Evolutionary conservation across 2,797 vertebrate species (phyloP), one percentile per base, ranked within the genome.

Genomic region (Nannoperca australis): DNA sequence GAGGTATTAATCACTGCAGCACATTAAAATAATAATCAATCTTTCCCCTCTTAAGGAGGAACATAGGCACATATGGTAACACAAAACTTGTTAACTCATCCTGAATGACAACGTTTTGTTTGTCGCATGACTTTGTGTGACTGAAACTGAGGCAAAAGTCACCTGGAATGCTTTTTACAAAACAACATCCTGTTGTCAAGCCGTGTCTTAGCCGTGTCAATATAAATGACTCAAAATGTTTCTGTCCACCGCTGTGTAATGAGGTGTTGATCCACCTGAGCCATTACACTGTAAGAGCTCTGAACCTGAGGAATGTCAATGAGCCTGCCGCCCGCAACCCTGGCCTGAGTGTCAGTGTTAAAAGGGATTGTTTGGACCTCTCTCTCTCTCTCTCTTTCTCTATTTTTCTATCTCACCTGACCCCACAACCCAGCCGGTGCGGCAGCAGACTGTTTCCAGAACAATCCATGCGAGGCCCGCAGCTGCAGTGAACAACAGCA

Each of bases 271-370:
- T 74, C 78, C 75, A 87, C 85, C 85, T 87, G 83, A 76, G 68
- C 66, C 65, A 64, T 74, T 59, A 45, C 34, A 72, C 54, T 53
- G 30, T 38, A 32, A 30, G 56, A 42, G 77, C 66, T 73, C 45
- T 79, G 78, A 87, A 83, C 73, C 65, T 80, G 95, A 96, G 84
- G 74, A 86, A 92, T 90, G 87, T 84, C 94, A 93, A 91, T 79
- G 88, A 91, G 76, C 70, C 81, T 54, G 32, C 54, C 40, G 17
- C 72, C 72, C 81, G 70, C 74, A 32, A 38, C 32, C 32, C 60
- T 42, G 55, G 66, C 79, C 73, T 17, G 72, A 82, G 68, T 70
- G 84, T 84, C 77, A 55, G 20, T 84, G 79, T 81, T 75, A 64
- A 78, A 73, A 74, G 42, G 70, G 70, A 85, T 75, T 85, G 83